These are phyloP conservation scores for Poecilia wingei DNA, from an alignment of 2,797 vertebrate genomes.

Conservation along the genomic window DNA sequence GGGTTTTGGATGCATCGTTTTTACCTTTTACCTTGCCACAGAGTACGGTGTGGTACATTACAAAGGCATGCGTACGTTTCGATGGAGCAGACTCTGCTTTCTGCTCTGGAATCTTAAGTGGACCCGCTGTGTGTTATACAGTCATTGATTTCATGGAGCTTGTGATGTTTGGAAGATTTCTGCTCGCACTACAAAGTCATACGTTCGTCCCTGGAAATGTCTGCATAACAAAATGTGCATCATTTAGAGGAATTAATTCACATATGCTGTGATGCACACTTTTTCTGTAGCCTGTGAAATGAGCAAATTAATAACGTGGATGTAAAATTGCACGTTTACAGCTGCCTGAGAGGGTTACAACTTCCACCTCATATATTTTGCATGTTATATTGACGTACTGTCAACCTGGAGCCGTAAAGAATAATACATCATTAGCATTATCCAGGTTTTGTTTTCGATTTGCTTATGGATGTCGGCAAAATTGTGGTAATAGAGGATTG, in stretches of 20 bases:
- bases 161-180: neutral
- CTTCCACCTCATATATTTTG: neutral
- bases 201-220: neutral
- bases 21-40: neutral
- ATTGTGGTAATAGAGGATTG: neutral
- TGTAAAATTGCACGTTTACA: neutral
- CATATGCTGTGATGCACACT: neutral
- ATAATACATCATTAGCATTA: neutral
- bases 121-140: neutral
- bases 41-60: neutral
- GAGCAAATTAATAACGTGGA: neutral
- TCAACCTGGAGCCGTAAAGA: neutral
- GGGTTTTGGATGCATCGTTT: neutral
- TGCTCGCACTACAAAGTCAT: neutral
- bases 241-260: neutral
- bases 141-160: conserved; percentile 6
- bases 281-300: neutral
- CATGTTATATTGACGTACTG: neutral
- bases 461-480: neutral
- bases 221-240: too few relatives aligned
- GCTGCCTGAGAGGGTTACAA: neutral
- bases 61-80: neutral
- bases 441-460: neutral
- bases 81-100: neutral
- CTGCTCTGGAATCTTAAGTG: neutral